Conservation (phyloP, 2,113 vertebrate species). For the Deroptyus accipitrinus region DNA sequence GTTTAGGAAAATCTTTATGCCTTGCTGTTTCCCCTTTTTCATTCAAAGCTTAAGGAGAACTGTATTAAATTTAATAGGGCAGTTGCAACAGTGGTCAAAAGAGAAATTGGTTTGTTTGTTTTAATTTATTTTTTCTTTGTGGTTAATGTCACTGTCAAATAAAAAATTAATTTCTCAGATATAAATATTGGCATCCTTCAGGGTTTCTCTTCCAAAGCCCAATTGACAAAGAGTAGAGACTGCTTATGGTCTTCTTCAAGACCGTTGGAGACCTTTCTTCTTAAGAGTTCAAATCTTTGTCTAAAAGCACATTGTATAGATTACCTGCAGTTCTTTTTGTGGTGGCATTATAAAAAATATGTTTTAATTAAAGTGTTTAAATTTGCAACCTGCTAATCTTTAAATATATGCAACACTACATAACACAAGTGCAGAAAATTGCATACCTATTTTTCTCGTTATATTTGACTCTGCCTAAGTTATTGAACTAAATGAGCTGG, state of each 20-base stretch:
- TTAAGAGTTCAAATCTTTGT: neutral
- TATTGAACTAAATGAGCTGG: conserved; percentile 1
- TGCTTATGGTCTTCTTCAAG: neutral
- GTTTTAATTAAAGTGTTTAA: neutral
- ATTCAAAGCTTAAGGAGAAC: neutral
- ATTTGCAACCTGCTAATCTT: neutral
- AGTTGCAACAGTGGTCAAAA: neutral
- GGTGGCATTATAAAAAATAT: neutral
- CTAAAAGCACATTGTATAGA: neutral
- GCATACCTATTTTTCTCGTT: neutral
- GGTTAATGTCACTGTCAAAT: neutral
- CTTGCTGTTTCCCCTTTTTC: neutral
- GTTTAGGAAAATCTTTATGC: neutral
- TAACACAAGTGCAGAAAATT: neutral
- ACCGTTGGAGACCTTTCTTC: neutral
- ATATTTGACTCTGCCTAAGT: neutral
- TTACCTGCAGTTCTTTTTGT: neutral
- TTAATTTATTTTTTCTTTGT: neutral
- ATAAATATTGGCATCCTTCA: neutral
- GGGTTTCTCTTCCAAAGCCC: neutral
- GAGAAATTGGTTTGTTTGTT: neutral
- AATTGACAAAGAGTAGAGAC: neutral
- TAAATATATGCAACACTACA: neutral
- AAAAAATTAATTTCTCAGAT: conserved; percentile 9
- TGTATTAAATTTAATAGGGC: neutral